Percentiles rank a stretch among this genome's conserved stretches.
Conservation (phyloP, 2,113 vertebrate species). For the Thymallus thymallus region DNA sequence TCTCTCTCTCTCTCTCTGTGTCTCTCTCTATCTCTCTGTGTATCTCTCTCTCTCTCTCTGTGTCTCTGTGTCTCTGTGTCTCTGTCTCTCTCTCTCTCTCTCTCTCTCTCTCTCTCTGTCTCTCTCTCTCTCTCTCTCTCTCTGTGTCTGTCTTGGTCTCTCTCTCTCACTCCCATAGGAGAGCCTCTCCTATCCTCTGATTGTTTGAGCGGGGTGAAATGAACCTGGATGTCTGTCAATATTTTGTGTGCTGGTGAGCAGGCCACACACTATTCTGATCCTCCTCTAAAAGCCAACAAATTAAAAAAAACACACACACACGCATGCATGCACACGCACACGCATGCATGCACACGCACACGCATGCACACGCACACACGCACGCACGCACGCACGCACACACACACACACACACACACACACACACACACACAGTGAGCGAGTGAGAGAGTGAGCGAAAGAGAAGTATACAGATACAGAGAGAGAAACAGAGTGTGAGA, state of each 20-base stretch:
- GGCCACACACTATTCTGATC: too few species aligned
- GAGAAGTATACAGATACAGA: too few species aligned
- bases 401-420: constrained; percentile 17
- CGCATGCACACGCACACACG: constrained; percentile 8
- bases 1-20: background rate
- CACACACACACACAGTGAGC: constrained; percentile 2
- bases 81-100: background rate
- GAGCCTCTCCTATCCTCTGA: too few species aligned
- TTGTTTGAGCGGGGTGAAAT: too few species aligned
- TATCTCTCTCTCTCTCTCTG: background rate
- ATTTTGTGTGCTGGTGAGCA: too few species aligned
- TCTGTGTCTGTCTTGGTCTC: background rate
- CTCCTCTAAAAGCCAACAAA: background rate
- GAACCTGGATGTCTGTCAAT: too few species aligned
- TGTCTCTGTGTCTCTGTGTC: too few species aligned
- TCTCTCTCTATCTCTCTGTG: constrained; percentile 3
- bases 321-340: constrained; percentile 16
- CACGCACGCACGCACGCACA: constrained; percentile 8
- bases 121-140: background rate
- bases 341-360: background rate
- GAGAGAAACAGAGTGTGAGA: too few species aligned
- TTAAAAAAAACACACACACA: constrained; percentile 14
- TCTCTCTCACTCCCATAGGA: background rate
- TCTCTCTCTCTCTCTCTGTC: background rate
- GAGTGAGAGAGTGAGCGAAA: too few species aligned